Base-by-base conservation (phyloP, 1,140 invertebrate genomes). In the Drosophila lacteicornis region DNA sequence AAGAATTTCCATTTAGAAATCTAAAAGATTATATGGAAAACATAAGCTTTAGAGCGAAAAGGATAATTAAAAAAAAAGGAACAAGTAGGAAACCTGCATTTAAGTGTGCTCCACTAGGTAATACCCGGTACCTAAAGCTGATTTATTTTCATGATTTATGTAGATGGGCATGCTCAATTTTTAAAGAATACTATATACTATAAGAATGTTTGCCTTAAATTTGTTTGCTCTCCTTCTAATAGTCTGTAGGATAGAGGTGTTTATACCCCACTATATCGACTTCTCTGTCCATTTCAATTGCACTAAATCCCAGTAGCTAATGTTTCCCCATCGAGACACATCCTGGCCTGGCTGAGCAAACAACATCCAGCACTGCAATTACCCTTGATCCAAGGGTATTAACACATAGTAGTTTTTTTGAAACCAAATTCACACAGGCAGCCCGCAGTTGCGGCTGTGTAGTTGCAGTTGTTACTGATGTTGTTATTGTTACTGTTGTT, bases 351-450 rank as follows among this genome's bases (percentile, higher is more conserved):
- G n/a, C 22, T 33, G 8, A 49, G 67, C 50, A 70, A 51, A 71
- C 53, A 25, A 30, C 17, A 73, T 59, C 53, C 8, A 9, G 17
- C 45, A 50, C 45, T 38, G 36, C n/a, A 56, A 51, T 51, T 38
- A 58, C 55, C 56, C 56, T 59, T 76, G 19, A 27, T 47, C 30
- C 62, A 60, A 77, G 75, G 43, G 75, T 77, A 77, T 59, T 43
- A 68, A 55, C 69, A 55, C 49, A 49, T 49, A 74, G 42, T 58
- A 50, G 62, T 68, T 73, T 73, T 71, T 71, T 71, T 55, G 45
- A 53, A 68, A 77, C 74, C 75, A 50, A 77, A 77, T 77, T 77
- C 75, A 77, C 74, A 77, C 75, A 77, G 76, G 75, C 74, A 77
- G 75, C 43, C 67, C 65, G 49, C 58, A 36, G 70, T 59, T 69